A percentile compares a stretch with the other conserved stretches of the same genome.
Evolutionary conservation across 2,888 invertebrate species (phyloP).

Genomic region (Tetanocera ferruginea): DNA sequence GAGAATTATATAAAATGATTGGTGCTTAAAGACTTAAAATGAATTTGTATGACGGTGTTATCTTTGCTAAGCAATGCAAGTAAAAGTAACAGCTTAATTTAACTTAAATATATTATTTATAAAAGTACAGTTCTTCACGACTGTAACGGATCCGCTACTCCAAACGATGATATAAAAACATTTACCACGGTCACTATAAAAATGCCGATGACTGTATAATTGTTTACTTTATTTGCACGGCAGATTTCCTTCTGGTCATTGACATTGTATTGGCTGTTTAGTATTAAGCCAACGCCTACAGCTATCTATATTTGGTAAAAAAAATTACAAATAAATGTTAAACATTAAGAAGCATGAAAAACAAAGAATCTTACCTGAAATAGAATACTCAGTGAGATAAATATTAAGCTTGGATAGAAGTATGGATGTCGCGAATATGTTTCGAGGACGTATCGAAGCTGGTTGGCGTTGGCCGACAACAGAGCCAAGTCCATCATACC

Average conservation of each 20-base stretch:
- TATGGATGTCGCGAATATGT: slow-evolving; percentile 80
- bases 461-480: slow-evolving; percentile 90
- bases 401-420: slow-evolving; percentile 80
- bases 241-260: slow-evolving; percentile 80
- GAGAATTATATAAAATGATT: too few species aligned
- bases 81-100: too few species aligned
- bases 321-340: not conserved
- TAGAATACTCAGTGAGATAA: slow-evolving; percentile 82
- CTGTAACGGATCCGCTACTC: slow-evolving; percentile 73
- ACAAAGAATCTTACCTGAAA: slow-evolving; percentile 75
- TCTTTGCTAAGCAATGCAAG: too few species aligned
- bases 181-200: slow-evolving; percentile 90
- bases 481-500: slow-evolving; percentile 94
- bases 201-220: slow-evolving; percentile 85
- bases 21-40: too few species aligned
- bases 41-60: too few species aligned
- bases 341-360: too few species aligned
- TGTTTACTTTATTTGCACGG: slow-evolving; percentile 85
- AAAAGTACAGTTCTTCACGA: too few species aligned
- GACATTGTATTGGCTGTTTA: slow-evolving; percentile 86
- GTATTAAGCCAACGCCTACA: slow-evolving; percentile 86
- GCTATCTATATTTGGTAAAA: slow-evolving; percentile 73
- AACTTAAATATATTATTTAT: too few species aligned
- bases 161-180: slow-evolving; percentile 91
- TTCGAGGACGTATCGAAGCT: slow-evolving; percentile 86